These are phyloP conservation scores for Piaya cayana DNA, from an alignment of 2,113 vertebrate genomes.

Conservation along the genomic window DNA sequence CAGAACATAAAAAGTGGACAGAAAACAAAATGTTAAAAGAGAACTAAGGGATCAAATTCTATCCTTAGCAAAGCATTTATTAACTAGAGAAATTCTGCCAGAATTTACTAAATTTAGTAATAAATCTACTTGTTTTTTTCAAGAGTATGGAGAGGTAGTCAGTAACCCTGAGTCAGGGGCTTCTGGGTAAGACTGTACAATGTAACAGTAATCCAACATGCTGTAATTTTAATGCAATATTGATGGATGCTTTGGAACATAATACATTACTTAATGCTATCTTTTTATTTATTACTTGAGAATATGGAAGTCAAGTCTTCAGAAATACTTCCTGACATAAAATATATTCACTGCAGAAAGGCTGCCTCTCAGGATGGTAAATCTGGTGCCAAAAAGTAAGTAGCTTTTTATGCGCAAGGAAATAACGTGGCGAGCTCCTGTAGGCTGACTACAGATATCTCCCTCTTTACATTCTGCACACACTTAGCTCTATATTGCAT, in stretches of 20 bases:
- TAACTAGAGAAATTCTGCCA: not conserved
- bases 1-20: not conserved
- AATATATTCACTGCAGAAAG: not conserved
- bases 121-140: not conserved
- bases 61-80: not conserved
- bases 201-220: not conserved
- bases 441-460: not conserved
- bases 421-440: not conserved
- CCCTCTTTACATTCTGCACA: constrained; percentile 2
- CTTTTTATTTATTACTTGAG: not conserved
- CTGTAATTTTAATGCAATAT: not conserved
- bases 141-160: not conserved
- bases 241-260: not conserved
- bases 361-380: not conserved
- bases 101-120: not conserved
- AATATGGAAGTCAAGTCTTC: not conserved
- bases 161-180: not conserved
- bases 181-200: not conserved
- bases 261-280: not conserved
- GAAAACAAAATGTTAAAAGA: not conserved
- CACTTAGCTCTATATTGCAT: not conserved
- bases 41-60: not conserved
- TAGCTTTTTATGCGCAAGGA: not conserved
- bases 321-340: not conserved
- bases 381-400: not conserved